A percentile compares a stretch with the other conserved stretches of the same genome.
Evolutionary conservation across 1,140 invertebrate species (phyloP).

Genomic region (Megalopta genalis): DNA sequence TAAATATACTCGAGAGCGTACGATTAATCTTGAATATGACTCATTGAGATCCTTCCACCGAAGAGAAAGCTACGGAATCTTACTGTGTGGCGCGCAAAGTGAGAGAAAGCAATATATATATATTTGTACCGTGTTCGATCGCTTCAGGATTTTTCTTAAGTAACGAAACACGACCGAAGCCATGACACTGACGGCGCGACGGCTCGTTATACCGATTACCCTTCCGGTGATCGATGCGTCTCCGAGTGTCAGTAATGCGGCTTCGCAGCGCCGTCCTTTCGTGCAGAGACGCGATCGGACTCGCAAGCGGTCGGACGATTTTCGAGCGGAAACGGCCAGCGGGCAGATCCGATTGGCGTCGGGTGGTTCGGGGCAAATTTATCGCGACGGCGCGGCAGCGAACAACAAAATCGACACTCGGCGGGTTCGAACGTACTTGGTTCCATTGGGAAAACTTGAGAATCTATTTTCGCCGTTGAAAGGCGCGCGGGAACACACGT

Average conservation of each 20-base stretch:
- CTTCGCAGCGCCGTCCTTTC: conserved; percentile 1
- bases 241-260: neutral
- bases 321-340: neutral
- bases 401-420: conserved; percentile 33
- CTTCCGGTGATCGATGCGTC: conserved; percentile 1
- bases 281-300: neutral
- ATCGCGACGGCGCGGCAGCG: neutral
- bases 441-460: conserved; percentile 67
- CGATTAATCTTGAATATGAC: neutral
- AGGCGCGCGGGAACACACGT: conserved; percentile 68
- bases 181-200: neutral
- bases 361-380: conserved; percentile 1
- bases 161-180: neutral
- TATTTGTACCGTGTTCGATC: neutral
- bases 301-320: neutral
- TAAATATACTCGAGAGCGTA: neutral
- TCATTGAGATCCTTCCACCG: neutral
- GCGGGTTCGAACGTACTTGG: conserved; percentile 8
- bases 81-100: no score
- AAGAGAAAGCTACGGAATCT: neutral
- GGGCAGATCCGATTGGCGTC: neutral
- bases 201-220: neutral
- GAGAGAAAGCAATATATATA: no score
- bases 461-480: conserved; percentile 73
- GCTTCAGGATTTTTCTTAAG: neutral